These are phyloP conservation scores for Diploptera punctata DNA, from an alignment of 2,888 invertebrate genomes.

Conservation along the genomic window DNA sequence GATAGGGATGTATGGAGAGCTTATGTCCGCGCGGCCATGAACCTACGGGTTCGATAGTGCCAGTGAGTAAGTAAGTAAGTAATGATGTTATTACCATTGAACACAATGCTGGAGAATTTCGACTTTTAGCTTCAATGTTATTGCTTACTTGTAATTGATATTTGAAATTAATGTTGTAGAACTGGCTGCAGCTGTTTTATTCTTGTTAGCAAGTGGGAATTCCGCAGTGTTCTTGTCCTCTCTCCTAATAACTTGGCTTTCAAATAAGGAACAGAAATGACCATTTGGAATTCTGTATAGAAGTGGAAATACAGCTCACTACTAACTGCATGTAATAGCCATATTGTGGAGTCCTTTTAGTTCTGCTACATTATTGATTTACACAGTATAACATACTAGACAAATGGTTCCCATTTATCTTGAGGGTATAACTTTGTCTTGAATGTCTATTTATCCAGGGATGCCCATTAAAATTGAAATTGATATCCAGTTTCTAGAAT, in stretches of 20 bases:
- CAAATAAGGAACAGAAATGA: background rate
- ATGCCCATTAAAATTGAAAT: background rate
- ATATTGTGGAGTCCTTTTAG: background rate
- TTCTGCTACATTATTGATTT: background rate
- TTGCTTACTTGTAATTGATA: too few species aligned
- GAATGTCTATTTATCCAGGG: background rate
- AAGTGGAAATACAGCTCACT: background rate
- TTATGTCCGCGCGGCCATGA: too few species aligned
- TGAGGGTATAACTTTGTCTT: background rate
- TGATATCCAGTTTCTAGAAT: too few species aligned
- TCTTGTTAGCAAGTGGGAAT: background rate
- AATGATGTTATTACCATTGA: too few species aligned
- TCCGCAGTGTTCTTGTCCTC: background rate
- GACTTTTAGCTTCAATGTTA: too few species aligned
- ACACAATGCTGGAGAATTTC: too few species aligned
- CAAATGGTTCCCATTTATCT: slow-evolving; percentile 9
- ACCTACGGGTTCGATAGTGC: too few species aligned
- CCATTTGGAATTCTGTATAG: background rate
- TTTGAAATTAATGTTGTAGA: too few species aligned
- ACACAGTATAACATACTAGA: slow-evolving; percentile 1
- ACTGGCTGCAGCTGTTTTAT: too few species aligned
- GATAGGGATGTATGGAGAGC: too few species aligned
- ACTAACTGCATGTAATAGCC: background rate
- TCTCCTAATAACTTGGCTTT: background rate
- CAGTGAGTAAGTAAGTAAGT: too few species aligned